Evolutionary conservation across 2,113 vertebrate species (phyloP).

Genomic region (Motacilla alba): DNA sequence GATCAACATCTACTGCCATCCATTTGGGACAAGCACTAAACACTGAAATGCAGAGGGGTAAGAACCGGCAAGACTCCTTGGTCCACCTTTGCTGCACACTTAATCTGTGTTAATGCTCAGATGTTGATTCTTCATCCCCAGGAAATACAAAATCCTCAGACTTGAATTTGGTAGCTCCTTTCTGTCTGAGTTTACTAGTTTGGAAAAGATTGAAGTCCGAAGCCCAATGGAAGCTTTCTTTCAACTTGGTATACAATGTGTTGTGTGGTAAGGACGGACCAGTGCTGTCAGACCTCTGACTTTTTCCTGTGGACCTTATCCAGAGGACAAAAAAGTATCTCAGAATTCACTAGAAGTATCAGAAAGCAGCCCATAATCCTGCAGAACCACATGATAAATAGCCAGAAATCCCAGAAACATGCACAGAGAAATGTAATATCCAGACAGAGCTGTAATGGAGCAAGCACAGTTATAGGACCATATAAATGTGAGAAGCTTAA

Average conservation of each 20-base stretch:
- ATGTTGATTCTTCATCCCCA: neutral
- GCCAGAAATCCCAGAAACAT: neutral
- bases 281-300: neutral
- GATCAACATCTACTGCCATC: neutral
- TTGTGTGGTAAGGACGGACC: accelerated
- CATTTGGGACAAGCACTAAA: neutral
- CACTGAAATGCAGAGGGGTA: neutral
- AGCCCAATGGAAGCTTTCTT: neutral
- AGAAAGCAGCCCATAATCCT: neutral
- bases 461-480: neutral
- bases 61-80: neutral
- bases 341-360: neutral
- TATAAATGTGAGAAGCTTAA: neutral
- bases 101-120: neutral
- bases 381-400: neutral
- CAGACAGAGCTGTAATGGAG: neutral
- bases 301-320: neutral
- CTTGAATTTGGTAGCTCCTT: neutral
- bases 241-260: neutral
- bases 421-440: neutral
- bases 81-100: neutral
- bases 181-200: neutral
- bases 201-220: neutral
- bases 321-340: neutral
- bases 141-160: neutral